Evolutionary conservation across 2,888 invertebrate genomes (phyloP), one percentile per base, ranked within the genome.

Genomic region (Ceraclea dissimilis): DNA sequence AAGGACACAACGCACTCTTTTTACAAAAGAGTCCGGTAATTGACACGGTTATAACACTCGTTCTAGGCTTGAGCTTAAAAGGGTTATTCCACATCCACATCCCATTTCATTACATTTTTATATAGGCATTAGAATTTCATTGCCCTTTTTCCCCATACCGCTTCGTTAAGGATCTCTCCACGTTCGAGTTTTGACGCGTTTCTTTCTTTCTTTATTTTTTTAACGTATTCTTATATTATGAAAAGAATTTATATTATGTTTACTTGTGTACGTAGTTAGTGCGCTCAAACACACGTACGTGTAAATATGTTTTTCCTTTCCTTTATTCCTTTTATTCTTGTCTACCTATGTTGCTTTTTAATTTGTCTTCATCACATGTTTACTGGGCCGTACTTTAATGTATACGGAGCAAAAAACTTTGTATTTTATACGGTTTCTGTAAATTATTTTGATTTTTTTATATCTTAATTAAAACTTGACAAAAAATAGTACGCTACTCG

Each of bases 101-200:
- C 47, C 47, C 47, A 47, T 47, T 47, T 47, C 47, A 47, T 47
- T 47, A 47, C 47, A 47, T 47, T 47, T 47, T 47, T 47, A 47
- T 47, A 47, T 47, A 18, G 13, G 47, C 47, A 20, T 47, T 47
- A 47, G 47, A 47, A 47, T 47, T 47, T 47, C 47, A 47, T 47
- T 47, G 19, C 11, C 13, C 2, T 6, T 18, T 20, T 47, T 47
- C 19, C 16, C 44, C 16, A 31, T 31, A 16, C 39, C 39, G 8
- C 26, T 26, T 26, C 26, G 4, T 10, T 26, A 26, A 6, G 4
- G 4, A 4, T 26, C 26, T 6, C 26, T 26, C 26, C 4, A 26
- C 26, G 10, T 26, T 26, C 26, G 39, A 39, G 39, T 2, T 39
- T 39, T 39, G 39, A 13, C 16, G 39, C 13, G 2, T 39, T 39